Evolutionary conservation across 1,140 invertebrate genomes (phyloP).

Genomic region (Leptinotarsa undecemlineata): DNA sequence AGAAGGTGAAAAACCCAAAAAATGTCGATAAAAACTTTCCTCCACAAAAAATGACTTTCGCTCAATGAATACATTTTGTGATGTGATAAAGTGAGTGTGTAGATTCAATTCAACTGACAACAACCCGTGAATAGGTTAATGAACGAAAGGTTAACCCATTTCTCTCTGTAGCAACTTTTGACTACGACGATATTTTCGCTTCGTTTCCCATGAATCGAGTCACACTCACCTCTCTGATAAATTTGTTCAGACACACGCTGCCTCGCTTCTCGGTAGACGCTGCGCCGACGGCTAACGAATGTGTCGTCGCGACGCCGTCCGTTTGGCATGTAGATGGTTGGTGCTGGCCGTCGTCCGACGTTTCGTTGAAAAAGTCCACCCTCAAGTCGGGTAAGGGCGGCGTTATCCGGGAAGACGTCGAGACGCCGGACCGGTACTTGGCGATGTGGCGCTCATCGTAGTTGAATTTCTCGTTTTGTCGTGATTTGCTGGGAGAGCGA

Average conservation of each 20-base stretch:
- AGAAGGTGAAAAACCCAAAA: no score
- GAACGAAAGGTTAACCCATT: no score
- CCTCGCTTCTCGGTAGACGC: conserved; percentile 50
- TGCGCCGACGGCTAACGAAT: conserved; percentile 30
- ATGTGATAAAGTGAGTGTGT: no score
- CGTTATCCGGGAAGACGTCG: conserved; percentile 52
- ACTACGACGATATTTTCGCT: background rate
- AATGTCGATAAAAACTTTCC: no score
- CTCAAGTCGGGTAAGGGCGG: conserved; percentile 63
- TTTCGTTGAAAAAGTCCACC: conserved; percentile 64
- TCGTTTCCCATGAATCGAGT: background rate
- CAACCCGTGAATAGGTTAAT: no score
- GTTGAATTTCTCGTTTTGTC: conserved; percentile 54
- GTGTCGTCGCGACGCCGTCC: conserved; percentile 33
- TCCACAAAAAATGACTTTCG: no score
- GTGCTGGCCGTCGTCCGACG: conserved; percentile 35
- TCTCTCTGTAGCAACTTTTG: background rate
- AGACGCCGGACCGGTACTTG: conserved; percentile 49
- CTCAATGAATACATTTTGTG: no score
- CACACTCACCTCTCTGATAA: conserved; percentile 47
- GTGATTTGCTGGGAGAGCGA: conserved; percentile 42
- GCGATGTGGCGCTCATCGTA: conserved; percentile 54
- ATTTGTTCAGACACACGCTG: conserved; percentile 56
- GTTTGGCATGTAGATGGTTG: conserved; percentile 19
- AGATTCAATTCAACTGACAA: no score